A percentile compares a stretch with the other conserved stretches of the same genome.
Evolutionary conservation across 2,113 vertebrate genomes (phyloP).

Genomic region (Alouatta palliata): DNA sequence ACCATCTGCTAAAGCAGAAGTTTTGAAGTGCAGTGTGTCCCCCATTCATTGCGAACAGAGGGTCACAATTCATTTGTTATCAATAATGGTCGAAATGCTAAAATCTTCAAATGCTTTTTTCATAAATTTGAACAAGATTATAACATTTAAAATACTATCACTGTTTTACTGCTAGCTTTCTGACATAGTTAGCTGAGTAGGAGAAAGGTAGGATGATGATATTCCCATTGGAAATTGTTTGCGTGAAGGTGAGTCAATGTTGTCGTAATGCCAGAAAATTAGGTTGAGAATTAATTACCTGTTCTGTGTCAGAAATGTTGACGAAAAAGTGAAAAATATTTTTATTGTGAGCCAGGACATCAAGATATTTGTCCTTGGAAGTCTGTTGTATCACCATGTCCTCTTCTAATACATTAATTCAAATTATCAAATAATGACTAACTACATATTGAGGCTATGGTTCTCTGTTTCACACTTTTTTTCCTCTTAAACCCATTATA

Average conservation of each 20-base stretch:
- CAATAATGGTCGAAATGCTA: background rate
- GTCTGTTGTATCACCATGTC: background rate
- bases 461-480: background rate
- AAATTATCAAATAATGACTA: slow-evolving; percentile 30
- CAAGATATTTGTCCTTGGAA: background rate
- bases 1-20: background rate
- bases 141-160: slow-evolving; percentile 43
- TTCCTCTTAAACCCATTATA: background rate
- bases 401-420: background rate
- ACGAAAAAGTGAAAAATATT: background rate
- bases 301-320: slow-evolving; percentile 14
- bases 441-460: background rate
- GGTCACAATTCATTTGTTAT: background rate
- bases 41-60: background rate
- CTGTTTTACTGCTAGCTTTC: background rate
- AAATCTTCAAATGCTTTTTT: background rate
- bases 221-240: slow-evolving; percentile 13
- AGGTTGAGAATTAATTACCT: slow-evolving; percentile 36
- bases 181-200: slow-evolving; percentile 22
- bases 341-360: slow-evolving; percentile 10
- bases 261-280: slow-evolving; percentile 10
- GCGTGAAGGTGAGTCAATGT: background rate
- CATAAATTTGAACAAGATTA: slow-evolving; percentile 1
- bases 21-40: background rate
- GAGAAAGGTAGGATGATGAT: background rate